These are phyloP conservation scores for Platysternon megacephalum DNA, from an alignment of 2,113 vertebrate genomes.

Conservation along the genomic window DNA sequence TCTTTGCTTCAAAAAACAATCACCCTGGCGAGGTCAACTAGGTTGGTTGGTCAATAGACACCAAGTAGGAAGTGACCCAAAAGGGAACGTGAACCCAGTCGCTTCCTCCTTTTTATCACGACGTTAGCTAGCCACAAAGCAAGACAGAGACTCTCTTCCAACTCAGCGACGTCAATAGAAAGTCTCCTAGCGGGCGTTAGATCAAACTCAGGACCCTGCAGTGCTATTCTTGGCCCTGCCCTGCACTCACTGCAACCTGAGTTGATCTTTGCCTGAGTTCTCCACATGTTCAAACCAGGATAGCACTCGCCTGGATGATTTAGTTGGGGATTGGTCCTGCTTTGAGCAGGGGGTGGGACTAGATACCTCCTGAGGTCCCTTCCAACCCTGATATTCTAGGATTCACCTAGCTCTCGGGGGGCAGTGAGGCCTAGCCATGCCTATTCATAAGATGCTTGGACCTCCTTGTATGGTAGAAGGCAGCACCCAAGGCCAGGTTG, in stretches of 20 bases:
- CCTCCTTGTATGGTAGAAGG: background rate
- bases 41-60: background rate
- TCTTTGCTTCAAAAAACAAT: background rate
- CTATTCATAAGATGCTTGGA: background rate
- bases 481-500: background rate
- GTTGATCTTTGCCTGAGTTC: background rate
- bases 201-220: background rate
- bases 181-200: background rate
- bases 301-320: background rate
- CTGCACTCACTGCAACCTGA: background rate
- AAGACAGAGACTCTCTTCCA: background rate
- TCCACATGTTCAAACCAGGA: background rate
- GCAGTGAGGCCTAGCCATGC: too few species aligned
- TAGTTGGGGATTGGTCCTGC: too few species aligned
- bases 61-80: background rate
- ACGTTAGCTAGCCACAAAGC: background rate
- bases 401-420: background rate
- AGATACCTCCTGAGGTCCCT: too few species aligned
- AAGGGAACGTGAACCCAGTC: background rate
- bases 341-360: too few species aligned
- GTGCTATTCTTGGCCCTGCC: background rate
- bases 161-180: background rate
- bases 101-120: background rate
- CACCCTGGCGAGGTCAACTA: background rate
- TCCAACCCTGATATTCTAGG: too few species aligned